These are phyloP conservation scores for Mastigias papua DNA, from an alignment of 30 jellyfish, hydroid and myxozoan species.

Conservation along the genomic window DNA sequence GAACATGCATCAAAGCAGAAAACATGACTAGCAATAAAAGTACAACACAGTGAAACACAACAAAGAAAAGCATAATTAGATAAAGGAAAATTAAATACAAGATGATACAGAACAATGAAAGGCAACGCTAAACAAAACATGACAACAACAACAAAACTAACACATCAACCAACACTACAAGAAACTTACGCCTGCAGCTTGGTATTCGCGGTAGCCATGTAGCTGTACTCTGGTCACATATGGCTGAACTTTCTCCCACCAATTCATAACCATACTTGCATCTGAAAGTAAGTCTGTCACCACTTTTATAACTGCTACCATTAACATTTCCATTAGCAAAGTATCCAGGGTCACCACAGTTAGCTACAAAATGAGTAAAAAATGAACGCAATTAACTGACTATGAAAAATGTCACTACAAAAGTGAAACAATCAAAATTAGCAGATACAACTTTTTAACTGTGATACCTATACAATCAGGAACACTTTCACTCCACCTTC, in stretches of 20 bases:
- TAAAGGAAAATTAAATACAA: too few species aligned
- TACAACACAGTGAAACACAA: too few species aligned
- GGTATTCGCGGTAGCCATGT: constrained; percentile 9
- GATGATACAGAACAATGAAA: too few species aligned
- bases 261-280: constrained; percentile 32
- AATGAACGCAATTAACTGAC: background rate
- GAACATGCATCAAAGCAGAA: too few species aligned
- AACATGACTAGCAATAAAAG: too few species aligned
- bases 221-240: constrained; percentile 6
- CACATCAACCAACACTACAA: too few species aligned
- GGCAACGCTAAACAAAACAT: too few species aligned
- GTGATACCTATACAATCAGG: constrained; percentile 7
- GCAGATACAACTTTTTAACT: background rate
- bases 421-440: background rate
- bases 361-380: background rate
- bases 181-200: constrained; percentile 7
- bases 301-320: background rate
- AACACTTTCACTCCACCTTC: constrained; percentile 10
- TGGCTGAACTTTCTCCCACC: background rate
- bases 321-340: constrained; percentile 13
- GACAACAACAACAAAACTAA: too few species aligned
- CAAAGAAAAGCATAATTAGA: too few species aligned
- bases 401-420: background rate
- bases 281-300: background rate
- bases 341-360: constrained; percentile 17